Percentiles rank a stretch among this genome's conserved stretches.
These are phyloP conservation scores for Agrotis segetum DNA, from an alignment of 2,888 invertebrate genomes.

Conservation along the genomic window DNA sequence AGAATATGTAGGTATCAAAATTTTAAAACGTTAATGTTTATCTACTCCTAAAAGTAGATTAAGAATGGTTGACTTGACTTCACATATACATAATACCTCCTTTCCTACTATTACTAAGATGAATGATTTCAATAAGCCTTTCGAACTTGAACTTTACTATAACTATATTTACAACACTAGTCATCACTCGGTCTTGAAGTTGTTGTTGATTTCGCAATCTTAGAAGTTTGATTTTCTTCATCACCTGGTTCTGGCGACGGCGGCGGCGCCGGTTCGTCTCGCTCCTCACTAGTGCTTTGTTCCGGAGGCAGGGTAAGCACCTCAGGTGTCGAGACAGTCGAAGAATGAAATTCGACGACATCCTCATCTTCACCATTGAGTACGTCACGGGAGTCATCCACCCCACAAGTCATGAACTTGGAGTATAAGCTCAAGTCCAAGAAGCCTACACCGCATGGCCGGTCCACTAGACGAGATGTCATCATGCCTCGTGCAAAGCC, in stretches of 20 bases:
- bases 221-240: too few species aligned
- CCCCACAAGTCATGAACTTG: slow-evolving; percentile 85
- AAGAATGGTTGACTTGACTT: too few species aligned
- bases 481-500: slow-evolving; percentile 83
- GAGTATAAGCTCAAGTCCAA: slow-evolving; percentile 76
- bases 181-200: not conserved
- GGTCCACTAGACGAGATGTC: slow-evolving; percentile 82
- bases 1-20: too few species aligned
- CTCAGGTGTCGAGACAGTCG: slow-evolving; percentile 8
- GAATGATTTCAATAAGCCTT: too few species aligned
- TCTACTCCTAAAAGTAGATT: too few species aligned
- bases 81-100: too few species aligned
- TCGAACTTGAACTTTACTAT: too few species aligned
- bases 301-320: not conserved
- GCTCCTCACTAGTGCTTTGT: not conserved
- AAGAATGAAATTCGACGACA: slow-evolving; percentile 68
- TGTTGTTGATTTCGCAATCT: not conserved
- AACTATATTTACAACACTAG: too few species aligned
- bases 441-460: slow-evolving; percentile 85
- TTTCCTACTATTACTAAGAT: too few species aligned
- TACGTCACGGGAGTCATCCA: slow-evolving; percentile 85
- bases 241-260: too few species aligned
- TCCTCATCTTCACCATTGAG: slow-evolving; percentile 71
- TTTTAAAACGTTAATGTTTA: too few species aligned
- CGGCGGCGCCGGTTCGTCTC: fast-evolving